Conservation (phyloP, 2,797 vertebrate species). For the Urocyon cinereoargenteus region DNA sequence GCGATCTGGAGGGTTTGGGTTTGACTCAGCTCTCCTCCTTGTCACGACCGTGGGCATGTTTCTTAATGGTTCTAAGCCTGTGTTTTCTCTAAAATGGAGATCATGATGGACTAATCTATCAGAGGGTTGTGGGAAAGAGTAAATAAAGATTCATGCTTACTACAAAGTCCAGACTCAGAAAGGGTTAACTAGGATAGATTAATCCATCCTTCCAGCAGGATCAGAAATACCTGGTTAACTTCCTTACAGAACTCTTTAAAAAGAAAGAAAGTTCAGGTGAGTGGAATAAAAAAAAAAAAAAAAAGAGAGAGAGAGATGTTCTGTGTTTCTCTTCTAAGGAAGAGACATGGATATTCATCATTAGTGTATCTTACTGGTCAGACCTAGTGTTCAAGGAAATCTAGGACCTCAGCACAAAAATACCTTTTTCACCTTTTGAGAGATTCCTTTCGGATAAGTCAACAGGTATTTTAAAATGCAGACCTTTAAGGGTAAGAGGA, state of each 20-base stretch:
- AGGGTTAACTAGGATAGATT: background rate
- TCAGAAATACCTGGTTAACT: background rate
- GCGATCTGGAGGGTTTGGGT: background rate
- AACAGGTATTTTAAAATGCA: slow-evolving; percentile 40
- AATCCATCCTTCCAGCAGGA: background rate
- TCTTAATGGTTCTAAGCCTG: background rate
- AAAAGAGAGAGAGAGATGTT: background rate
- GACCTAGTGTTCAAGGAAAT: background rate
- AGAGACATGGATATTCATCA: background rate
- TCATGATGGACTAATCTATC: background rate
- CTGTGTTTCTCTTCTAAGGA: background rate
- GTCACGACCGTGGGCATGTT: background rate
- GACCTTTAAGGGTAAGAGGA: background rate
- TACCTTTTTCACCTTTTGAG: background rate
- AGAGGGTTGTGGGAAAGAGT: background rate
- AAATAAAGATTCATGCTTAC: background rate
- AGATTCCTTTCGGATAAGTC: slow-evolving; percentile 63
- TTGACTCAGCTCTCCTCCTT: background rate
- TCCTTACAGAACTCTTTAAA: slow-evolving; percentile 13
- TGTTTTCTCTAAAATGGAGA: slow-evolving; percentile 21
- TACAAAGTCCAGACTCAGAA: background rate
- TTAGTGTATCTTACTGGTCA: background rate
- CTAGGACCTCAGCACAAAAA: background rate
- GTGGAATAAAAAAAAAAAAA: background rate
- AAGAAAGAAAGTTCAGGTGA: background rate